A percentile compares a stretch with the other conserved stretches of the same genome.
phyloP scores from a whole-genome alignment of 2,113 vertebrate genomes.

The Oceanodroma tethys region DNA sequence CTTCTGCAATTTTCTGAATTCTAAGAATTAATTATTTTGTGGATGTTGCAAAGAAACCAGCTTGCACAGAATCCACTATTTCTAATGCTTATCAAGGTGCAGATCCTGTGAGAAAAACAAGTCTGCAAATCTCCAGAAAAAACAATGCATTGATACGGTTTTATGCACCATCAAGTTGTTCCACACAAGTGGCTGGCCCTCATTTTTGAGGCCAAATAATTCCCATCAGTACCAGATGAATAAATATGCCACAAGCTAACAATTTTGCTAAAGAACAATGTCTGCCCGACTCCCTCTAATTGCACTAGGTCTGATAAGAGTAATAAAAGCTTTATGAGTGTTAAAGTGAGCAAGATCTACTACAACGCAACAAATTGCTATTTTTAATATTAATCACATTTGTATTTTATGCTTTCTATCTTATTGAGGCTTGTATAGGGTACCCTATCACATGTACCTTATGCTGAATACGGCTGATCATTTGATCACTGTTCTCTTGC shows the following conservation, averaged over 20 bases:
- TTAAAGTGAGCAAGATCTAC: neutral
- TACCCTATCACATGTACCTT: neutral
- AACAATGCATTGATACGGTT: neutral
- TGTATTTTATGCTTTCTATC: neutral
- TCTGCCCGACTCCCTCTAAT: neutral
- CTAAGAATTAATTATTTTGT: neutral
- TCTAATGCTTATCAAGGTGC: neutral
- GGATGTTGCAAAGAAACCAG: neutral
- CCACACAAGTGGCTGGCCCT: neutral
- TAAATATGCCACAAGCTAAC: neutral
- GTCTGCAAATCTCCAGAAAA: neutral
- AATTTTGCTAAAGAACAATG: neutral
- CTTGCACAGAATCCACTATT: neutral
- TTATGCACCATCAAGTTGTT: neutral
- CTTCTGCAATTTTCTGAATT: neutral
- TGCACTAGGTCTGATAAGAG: neutral
- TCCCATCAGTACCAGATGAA: neutral
- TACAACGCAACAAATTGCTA: neutral
- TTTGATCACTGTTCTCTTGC: neutral
- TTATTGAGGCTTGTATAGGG: neutral
- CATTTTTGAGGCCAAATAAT: neutral
- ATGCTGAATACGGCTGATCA: neutral
- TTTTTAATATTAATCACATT: neutral
- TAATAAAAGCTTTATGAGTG: neutral
- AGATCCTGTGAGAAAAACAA: neutral